Evolutionary conservation across 64 coral and sea anemone species (phyloP), one percentile per base, ranked within the genome.

Genomic region (Montipora foliosa): DNA sequence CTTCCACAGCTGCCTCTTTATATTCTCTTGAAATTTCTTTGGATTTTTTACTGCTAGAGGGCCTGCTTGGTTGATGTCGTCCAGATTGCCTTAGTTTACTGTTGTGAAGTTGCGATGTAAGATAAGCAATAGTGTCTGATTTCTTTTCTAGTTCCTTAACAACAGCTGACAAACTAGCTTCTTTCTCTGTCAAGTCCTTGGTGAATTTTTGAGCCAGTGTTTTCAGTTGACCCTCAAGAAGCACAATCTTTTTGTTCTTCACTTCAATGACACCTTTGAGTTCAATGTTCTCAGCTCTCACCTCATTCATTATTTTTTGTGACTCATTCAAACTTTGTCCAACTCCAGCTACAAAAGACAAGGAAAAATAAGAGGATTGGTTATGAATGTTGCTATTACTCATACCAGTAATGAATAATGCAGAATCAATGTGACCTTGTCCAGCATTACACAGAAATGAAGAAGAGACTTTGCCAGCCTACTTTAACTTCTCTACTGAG

Each of bases 111-210:
- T 99, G 98, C 6, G 79, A 96, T 77, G 98, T 96, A 75, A 99
- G 95, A 87, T 96, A 99, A 16, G 98, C 98, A 74, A 96, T 50
- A 37, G 95, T 94, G 87, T 96, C 98, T 67, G 98, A 96, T 60
- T 99, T 99, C 60, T 93, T 77, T 87, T 96, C 93, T 59, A 99
- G 92, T 90, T 99, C 98, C 51, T 19, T 83, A 49, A 87, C 89
- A 25, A 99, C 74, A 59, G 87, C 72, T 48, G 89, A 58, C 13
- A 99, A 81, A 72, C 82, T 82, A 75, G 22, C 81, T 67, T 99
- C 98, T 19, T 90, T 88, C 68, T 84, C 67, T 14, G 72, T 74
- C 5, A 94, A 74, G 78, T 92, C 92, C 14, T 90, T 83, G 44
- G 94, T 91, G 68, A 81, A 96, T 21, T 55, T 79, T 86, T 99